phyloP scores from a whole-genome alignment of 2,113 vertebrate genomes.

The Motacilla tschutschensis region DNA sequence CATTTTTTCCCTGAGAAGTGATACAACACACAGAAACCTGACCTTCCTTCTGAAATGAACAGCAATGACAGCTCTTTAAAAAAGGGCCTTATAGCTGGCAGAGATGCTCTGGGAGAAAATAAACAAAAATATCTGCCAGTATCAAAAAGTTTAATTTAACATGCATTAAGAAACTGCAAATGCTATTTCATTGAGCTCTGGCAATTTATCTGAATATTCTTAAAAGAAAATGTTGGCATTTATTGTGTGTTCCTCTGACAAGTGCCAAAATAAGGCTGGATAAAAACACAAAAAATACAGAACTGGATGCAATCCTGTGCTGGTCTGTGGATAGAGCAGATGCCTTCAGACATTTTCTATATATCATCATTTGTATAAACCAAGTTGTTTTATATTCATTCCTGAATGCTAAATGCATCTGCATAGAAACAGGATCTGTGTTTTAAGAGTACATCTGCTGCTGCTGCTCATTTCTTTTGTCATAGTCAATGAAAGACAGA shows the following conservation, averaged over 20 bases:
- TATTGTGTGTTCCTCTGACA: not conserved
- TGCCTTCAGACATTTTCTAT: conserved; percentile 37
- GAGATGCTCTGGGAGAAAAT: not conserved
- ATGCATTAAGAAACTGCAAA: not conserved
- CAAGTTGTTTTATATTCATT: conserved; percentile 35
- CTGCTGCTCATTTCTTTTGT: conserved; percentile 46
- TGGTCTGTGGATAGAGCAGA: conserved; percentile 31
- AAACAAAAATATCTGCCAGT: not conserved
- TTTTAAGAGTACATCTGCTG: conserved; percentile 54
- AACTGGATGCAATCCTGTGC: conserved; percentile 14
- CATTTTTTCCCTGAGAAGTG: not conserved
- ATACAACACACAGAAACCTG: not conserved
- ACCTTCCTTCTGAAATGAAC: not conserved
- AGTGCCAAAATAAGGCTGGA: conserved; percentile 18
- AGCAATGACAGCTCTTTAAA: not conserved
- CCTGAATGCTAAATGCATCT: conserved; percentile 45
- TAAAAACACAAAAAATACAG: conserved; percentile 27
- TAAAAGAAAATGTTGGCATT: conserved; percentile 18
- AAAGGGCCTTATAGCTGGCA: not conserved
- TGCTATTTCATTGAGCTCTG: not conserved
- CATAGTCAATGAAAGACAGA: conserved; percentile 37
- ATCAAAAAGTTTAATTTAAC: not conserved
- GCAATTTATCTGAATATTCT: not conserved
- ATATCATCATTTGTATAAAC: conserved; percentile 1
- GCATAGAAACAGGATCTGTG: conserved; percentile 35